A percentile compares a stretch with the other conserved stretches of the same genome.
These are phyloP conservation scores for Drosophila auraria DNA, from an alignment of 1,140 invertebrate genomes.

Conservation along the genomic window DNA sequence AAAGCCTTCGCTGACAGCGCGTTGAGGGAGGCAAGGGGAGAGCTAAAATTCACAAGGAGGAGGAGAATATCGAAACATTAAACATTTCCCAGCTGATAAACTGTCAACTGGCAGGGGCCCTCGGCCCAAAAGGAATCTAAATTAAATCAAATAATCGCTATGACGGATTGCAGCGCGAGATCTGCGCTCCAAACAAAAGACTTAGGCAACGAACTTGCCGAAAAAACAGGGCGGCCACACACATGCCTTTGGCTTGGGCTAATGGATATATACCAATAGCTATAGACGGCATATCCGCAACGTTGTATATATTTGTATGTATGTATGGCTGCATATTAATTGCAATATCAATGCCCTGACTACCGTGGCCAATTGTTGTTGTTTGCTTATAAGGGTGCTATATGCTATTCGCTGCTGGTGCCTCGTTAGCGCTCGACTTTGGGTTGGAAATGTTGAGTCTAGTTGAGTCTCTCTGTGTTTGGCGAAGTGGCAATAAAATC, in stretches of 20 bases:
- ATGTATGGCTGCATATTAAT: constrained; percentile 66
- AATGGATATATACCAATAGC: constrained; percentile 32
- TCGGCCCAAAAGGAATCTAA: constrained; percentile 68
- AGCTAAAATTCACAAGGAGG: constrained; percentile 11
- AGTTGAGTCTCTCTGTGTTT: constrained; percentile 4
- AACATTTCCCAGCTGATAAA: constrained; percentile 72
- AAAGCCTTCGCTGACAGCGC: constrained; percentile 49
- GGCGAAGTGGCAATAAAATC: constrained; percentile 21
- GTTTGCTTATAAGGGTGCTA: constrained; percentile 38
- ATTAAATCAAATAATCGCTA: constrained; percentile 79
- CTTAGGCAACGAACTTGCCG: constrained; percentile 73
- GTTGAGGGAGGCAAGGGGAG: constrained; percentile 9
- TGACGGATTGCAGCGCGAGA: constrained; percentile 55
- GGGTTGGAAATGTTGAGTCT: constrained; percentile 22
- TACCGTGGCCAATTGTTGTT: constrained; percentile 59
- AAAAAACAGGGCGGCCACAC: constrained; percentile 49
- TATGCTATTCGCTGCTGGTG: constrained; percentile 27
- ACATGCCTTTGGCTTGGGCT: constrained; percentile 36
- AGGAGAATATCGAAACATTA: constrained; percentile 9
- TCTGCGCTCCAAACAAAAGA: constrained; percentile 62
- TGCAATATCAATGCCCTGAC: constrained; percentile 77
- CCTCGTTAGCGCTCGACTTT: constrained; percentile 67
- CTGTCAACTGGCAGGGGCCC: constrained; percentile 59
- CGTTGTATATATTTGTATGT: constrained; percentile 19
- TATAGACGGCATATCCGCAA: constrained; percentile 29